Evolutionary conservation across 2,888 invertebrate species (phyloP), one percentile per base, ranked within the genome.

Genomic region (Ochropleura leucogaster): DNA sequence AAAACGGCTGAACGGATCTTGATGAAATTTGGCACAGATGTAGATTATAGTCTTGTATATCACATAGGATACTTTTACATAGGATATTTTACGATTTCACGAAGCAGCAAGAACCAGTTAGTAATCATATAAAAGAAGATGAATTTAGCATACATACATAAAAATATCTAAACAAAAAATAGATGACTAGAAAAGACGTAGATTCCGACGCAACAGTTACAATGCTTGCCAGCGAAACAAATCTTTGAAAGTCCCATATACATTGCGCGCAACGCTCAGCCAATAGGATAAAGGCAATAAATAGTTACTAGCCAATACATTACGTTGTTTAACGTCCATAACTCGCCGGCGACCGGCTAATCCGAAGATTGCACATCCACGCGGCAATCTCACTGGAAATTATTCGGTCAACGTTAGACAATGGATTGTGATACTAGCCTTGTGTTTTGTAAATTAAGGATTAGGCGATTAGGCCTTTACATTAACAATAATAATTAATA

Each of bases 231-330:
- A 76, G 40, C 6, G 68, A 80, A 75, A 84, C 75, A 84, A 83
- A 82, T 85, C 82, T 78, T 53, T 55, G 63, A 53, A 74, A 74
- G 75, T 68, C 76, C 60, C 68, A 72, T 67, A 82, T 62, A 79
- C 63, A 75, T 76, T 72, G 75, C 75, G 79, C 46, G 70, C 79
- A 79, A 79, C 71, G 74, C 64, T 78, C 73, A 68, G 73, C 74
- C 70, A 79, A 86, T 86, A 79, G 80, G 85, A 83, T 80, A 84
- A 80, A 80, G 79, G 83, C 79, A 75, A 80, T 85, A 87, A 87
- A 87, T 87, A 80, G 77, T 74, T 69, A 74, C 85, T 85, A 76
- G 85, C 68, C 80, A 81, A 87, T 87, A 85, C 75, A 79, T 83
- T 83, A 73, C 74, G 75, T 80, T 81, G 85, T 81, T 84, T 79